phyloP scores from a whole-genome alignment of 2,797 vertebrate genomes.

The Discoglossus pictus region DNA sequence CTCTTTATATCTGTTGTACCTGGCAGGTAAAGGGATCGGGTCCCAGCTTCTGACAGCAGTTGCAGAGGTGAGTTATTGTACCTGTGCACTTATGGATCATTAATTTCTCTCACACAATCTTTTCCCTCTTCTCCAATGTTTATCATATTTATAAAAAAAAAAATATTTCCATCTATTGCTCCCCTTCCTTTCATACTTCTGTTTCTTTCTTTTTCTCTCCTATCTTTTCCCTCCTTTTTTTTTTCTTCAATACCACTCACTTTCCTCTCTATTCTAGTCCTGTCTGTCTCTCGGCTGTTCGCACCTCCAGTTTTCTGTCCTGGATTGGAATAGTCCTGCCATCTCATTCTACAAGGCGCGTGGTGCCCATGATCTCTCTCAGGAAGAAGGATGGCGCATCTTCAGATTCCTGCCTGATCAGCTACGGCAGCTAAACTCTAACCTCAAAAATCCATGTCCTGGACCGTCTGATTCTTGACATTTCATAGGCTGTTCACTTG shows the following conservation, averaged over 20 bases:
- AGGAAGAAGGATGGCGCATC: constrained; percentile 35
- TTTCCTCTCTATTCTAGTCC: not conserved
- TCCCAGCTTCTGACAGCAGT: constrained; percentile 11
- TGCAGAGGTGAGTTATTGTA: constrained; percentile 20
- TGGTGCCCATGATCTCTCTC: not conserved
- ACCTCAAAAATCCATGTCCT: not conserved
- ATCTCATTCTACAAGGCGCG: not conserved
- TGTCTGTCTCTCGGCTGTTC: constrained; percentile 21
- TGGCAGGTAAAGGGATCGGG: constrained; percentile 23
- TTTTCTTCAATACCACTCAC: not conserved
- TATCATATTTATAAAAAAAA: not conserved
- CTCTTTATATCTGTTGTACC: not conserved
- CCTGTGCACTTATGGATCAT: not conserved
- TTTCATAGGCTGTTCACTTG: no score
- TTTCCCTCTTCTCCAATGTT: not conserved
- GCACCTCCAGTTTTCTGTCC: constrained; percentile 22
- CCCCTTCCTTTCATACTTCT: not conserved
- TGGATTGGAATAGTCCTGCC: not conserved
- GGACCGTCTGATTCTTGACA: no score
- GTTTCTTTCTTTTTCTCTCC: not conserved
- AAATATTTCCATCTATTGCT: not conserved
- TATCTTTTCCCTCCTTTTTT: not conserved
- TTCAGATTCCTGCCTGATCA: not conserved
- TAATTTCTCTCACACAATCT: not conserved
- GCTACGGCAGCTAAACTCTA: not conserved